These are phyloP conservation scores for Dendrolimus punctatus DNA, from an alignment of 1,140 invertebrate genomes.

Conservation along the genomic window DNA sequence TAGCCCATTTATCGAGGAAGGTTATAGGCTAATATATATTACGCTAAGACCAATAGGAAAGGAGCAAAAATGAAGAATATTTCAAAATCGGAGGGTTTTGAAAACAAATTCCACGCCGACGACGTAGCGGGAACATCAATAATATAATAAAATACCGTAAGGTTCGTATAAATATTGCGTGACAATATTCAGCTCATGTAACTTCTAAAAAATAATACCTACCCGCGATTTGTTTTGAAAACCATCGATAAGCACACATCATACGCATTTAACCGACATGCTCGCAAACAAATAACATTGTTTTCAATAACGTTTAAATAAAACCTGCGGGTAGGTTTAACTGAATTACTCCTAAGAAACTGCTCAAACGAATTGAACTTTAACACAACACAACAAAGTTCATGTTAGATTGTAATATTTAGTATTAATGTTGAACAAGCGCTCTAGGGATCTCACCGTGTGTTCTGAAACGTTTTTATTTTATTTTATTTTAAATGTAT, in stretches of 20 bases:
- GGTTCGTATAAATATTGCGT: too few species aligned
- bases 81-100: too few species aligned
- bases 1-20: too few species aligned
- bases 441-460: slow-evolving; percentile 6
- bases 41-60: too few species aligned
- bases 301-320: slow-evolving; percentile 15
- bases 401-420: background rate
- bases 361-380: slow-evolving; percentile 7
- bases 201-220: too few species aligned
- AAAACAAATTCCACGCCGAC: too few species aligned
- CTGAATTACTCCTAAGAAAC: slow-evolving; percentile 13
- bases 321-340: slow-evolving; percentile 10
- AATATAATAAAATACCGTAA: too few species aligned
- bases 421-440: slow-evolving; percentile 11
- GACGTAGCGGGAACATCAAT: too few species aligned
- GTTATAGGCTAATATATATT: too few species aligned
- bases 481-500: slow-evolving; percentile 14
- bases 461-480: slow-evolving; percentile 9
- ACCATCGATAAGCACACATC: background rate
- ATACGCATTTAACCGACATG: background rate
- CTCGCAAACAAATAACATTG: slow-evolving; percentile 3
- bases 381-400: slow-evolving; percentile 4
- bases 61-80: too few species aligned
- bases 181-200: too few species aligned
- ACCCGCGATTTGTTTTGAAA: too few species aligned